phyloP scores from a whole-genome alignment of 2,797 vertebrate species.

The Spheniscus humboldti region DNA sequence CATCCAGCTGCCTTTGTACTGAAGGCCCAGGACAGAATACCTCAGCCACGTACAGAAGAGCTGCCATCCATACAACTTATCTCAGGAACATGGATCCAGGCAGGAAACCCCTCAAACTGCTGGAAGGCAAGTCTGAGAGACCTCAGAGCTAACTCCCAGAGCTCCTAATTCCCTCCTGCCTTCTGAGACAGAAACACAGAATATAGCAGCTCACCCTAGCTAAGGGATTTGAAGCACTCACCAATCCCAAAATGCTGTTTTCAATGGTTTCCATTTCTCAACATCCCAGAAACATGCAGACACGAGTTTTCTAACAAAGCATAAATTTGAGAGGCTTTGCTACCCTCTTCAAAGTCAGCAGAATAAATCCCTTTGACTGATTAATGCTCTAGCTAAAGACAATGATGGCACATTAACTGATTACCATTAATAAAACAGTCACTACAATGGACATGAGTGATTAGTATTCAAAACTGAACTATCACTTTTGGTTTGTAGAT shows the following conservation, averaged over 20 bases:
- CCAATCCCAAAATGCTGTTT: neutral
- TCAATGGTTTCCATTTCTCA: neutral
- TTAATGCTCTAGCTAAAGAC: neutral
- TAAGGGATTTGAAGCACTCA: neutral
- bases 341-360: neutral
- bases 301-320: neutral
- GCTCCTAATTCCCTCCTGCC: neutral
- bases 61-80: neutral
- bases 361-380: neutral
- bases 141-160: neutral
- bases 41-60: neutral
- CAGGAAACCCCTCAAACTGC: neutral
- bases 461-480: neutral
- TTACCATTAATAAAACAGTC: neutral
- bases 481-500: neutral
- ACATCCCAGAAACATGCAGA: neutral
- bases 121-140: neutral
- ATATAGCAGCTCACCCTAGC: neutral
- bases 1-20: neutral
- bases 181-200: neutral
- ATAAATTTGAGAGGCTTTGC: neutral
- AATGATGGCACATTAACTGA: neutral
- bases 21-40: neutral
- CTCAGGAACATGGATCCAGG: neutral
- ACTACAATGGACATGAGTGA: neutral